Percentiles rank a stretch among this genome's conserved stretches.
These are phyloP conservation scores for Bombyx mandarina DNA, from an alignment of 1,140 invertebrate species.

Conservation along the genomic window DNA sequence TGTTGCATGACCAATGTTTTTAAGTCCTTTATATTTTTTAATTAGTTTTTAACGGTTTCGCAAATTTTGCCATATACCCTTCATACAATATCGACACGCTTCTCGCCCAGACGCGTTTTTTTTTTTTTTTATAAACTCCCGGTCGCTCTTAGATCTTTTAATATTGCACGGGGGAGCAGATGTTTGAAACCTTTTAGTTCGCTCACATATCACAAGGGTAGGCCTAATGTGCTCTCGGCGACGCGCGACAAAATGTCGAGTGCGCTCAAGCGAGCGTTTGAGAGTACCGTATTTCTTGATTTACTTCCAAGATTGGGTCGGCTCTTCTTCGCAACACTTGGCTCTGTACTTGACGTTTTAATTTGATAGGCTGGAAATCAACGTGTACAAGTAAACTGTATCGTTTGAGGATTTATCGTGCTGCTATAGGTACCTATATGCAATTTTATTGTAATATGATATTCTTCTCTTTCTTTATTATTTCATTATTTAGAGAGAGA, in stretches of 20 bases:
- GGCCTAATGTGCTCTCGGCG: slow-evolving; percentile 18
- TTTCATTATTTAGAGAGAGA: no score
- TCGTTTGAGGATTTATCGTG: no score
- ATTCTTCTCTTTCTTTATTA: no score
- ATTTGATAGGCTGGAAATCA: no score
- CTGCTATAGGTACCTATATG: no score
- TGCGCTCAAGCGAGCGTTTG: slow-evolving; percentile 15
- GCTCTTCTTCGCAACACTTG: no score
- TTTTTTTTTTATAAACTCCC: slow-evolving; percentile 35
- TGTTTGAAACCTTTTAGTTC: slow-evolving; percentile 46
- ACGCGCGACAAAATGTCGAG: slow-evolving; percentile 16
- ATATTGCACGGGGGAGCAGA: slow-evolving; percentile 47
- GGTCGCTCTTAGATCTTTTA: slow-evolving; percentile 38
- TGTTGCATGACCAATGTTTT: no score
- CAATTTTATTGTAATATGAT: no score
- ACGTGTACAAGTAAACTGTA: no score
- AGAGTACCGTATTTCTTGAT: slow-evolving; percentile 20
- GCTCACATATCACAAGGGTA: slow-evolving; percentile 22
- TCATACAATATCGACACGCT: neutral
- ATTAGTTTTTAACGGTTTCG: neutral
- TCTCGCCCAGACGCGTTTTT: slow-evolving; percentile 1
- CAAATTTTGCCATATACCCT: neutral
- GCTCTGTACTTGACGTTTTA: no score
- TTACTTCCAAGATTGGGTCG: slow-evolving; percentile 8
- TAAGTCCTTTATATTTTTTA: no score